These are phyloP conservation scores for Perca fluviatilis DNA, from an alignment of 2,113 vertebrate genomes.

Conservation along the genomic window DNA sequence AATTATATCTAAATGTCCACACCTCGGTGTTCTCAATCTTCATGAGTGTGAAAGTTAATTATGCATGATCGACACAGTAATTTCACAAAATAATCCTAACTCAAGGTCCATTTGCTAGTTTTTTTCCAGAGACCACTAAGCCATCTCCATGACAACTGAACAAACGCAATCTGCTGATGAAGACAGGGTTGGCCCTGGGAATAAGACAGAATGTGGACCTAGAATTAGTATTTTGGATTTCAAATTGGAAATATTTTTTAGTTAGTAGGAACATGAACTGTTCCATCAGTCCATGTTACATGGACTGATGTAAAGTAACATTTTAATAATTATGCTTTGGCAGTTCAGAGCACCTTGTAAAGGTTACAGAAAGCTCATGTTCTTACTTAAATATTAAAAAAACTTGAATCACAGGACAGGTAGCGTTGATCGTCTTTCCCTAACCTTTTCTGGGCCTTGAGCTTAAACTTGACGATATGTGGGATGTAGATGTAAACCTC, in stretches of 20 bases:
- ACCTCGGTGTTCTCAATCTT: background rate
- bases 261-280: background rate
- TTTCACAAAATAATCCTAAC: background rate
- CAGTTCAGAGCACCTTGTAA: background rate
- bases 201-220: background rate
- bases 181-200: accelerated
- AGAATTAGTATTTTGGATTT: background rate
- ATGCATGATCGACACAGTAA: background rate
- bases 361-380: background rate
- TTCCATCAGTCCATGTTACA: too few species aligned
- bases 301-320: background rate
- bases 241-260: background rate
- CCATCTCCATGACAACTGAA: background rate
- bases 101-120: background rate
- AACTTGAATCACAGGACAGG: background rate
- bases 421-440: background rate
- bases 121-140: background rate
- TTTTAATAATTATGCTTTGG: background rate
- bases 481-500: background rate
- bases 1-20: background rate
- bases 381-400: constrained; percentile 6
- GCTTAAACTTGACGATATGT: background rate
- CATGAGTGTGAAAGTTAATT: background rate
- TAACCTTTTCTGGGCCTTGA: background rate
- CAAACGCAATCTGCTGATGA: background rate